Conservation (phyloP, 35 echinoderm and acorn worm species). For the Stichopus chloronotus region DNA sequence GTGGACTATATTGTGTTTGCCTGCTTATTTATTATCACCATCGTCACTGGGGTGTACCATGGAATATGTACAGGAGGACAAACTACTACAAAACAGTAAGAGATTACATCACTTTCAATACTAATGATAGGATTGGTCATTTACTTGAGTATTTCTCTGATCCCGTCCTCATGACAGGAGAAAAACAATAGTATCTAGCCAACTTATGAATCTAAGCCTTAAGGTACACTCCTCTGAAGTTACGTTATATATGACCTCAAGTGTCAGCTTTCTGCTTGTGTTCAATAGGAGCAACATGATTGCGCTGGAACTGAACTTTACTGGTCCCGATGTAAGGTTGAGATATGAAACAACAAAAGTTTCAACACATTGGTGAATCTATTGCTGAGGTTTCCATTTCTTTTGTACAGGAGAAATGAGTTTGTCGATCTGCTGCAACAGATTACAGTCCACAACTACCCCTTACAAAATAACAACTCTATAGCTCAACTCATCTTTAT, state of each 20-base stretch:
- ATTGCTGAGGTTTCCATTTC: too few relatives aligned
- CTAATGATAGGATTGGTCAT: too few relatives aligned
- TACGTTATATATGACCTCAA: neutral
- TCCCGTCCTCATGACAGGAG: neutral
- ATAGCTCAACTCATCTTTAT: too few relatives aligned
- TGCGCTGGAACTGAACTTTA: too few relatives aligned
- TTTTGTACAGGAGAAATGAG: too few relatives aligned
- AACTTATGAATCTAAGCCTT: neutral
- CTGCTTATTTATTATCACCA: neutral
- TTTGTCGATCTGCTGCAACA: too few relatives aligned
- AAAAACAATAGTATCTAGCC: neutral
- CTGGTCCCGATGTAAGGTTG: too few relatives aligned
- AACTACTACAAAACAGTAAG: slow-evolving; percentile 24
- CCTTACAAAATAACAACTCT: too few relatives aligned
- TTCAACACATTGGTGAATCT: too few relatives aligned
- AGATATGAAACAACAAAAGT: too few relatives aligned
- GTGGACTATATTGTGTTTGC: slow-evolving; percentile 58
- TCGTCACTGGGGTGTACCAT: slow-evolving; percentile 63
- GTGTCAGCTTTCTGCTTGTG: neutral
- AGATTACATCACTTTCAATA: neutral
- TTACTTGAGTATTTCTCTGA: neutral
- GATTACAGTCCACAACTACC: too few relatives aligned
- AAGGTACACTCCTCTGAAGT: neutral
- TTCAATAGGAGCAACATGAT: too few relatives aligned
- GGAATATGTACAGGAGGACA: slow-evolving; percentile 58